Evolutionary conservation across 2,113 vertebrate species (phyloP).

Genomic region (Geococcyx californianus): DNA sequence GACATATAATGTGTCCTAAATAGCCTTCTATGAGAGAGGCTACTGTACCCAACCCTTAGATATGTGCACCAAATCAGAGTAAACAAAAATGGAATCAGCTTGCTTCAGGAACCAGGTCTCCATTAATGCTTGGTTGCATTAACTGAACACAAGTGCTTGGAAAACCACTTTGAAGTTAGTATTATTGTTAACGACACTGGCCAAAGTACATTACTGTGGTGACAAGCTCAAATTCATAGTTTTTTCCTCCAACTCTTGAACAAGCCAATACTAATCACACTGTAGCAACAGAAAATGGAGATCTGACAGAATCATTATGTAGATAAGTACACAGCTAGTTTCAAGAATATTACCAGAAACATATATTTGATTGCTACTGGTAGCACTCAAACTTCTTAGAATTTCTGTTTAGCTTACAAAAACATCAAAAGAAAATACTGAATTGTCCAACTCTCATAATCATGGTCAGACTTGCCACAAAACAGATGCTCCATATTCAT

Average conservation of each 20-base stretch:
- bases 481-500: not conserved
- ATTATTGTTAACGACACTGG: not conserved
- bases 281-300: not conserved
- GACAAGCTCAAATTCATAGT: not conserved
- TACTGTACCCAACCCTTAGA: not conserved
- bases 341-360: not conserved
- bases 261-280: not conserved
- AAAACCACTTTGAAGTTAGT: not conserved
- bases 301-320: not conserved
- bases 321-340: not conserved
- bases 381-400: not conserved
- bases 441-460: not conserved
- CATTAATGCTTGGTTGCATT: not conserved
- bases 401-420: not conserved
- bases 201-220: not conserved
- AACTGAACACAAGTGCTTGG: not conserved
- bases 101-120: not conserved
- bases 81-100: not conserved
- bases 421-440: not conserved
- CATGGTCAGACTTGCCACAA: not conserved
- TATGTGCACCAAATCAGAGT: not conserved
- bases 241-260: not conserved
- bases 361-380: not conserved
- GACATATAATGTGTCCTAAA: not conserved
- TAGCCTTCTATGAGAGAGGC: not conserved